Base-by-base conservation (phyloP, 2,888 invertebrate species). In the Phanerotoma sp. region DNA sequence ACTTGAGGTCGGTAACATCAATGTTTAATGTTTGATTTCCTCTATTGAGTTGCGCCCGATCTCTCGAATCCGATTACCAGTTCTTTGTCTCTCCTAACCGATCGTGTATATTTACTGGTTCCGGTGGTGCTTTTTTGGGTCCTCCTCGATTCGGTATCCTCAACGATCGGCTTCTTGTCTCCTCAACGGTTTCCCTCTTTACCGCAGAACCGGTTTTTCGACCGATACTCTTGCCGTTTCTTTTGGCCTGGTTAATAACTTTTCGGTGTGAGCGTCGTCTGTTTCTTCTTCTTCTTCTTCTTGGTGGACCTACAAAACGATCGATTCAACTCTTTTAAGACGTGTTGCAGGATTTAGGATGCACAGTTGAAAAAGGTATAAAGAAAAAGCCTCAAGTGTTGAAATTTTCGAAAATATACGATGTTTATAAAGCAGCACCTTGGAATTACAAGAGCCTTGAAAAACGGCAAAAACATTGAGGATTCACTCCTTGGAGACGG, bases 141-240 rank as follows among this genome's bases (percentile, higher is more conserved):
- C 30, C 47, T 21, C 30, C 22, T 20, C 40, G 45, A 47, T 47
- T 62, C 49, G 54, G 22, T 30, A 53, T 55, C 46, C 51, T 44
- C 32, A 54, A 51, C 49, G 54, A 53, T 56, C 56, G 58, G 58
- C 56, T 61, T 61, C 61, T 63, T 61, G 62, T 60, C 58, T 60
- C 56, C 57, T 63, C 60, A 61, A 60, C 61, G 58, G 60, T 63
- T 63, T 61, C 58, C 60, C 60, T 56, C 56, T 61, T 60, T 58
- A 63, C 61, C 57, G 54, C 54, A 56, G 56, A 63, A 63, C 62
- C 62, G 62, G 62, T 63, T 63, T 61, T 58, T 60, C 48, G 22
- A 41, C 20, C 13, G 30, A 16, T 42, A 22, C 21, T 9, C 28
- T 22, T 47, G 25, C 13, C 25, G 35, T 49, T 50, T 41, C 35